Percentiles rank a stretch among this genome's conserved stretches.
Evolutionary conservation across 2,888 invertebrate species (phyloP).

Genomic region (Invenusta paracnida): DNA sequence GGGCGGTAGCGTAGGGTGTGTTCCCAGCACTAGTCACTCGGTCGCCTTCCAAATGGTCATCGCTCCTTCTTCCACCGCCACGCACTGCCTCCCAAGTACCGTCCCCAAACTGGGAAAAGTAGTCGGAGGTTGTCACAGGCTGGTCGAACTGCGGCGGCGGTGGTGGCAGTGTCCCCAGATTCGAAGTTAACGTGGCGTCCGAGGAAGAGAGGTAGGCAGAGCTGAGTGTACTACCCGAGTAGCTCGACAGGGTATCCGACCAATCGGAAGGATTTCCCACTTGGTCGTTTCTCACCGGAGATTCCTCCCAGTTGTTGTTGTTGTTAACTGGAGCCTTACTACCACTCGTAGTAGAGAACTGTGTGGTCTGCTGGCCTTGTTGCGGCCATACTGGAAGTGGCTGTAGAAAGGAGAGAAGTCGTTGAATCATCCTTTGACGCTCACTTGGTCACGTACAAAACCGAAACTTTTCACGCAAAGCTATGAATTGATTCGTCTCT

Average conservation of each 20-base stretch:
- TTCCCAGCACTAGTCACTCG: not conserved
- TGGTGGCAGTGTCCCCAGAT: not conserved
- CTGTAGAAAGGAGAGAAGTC: too few species aligned
- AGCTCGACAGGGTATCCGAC: not conserved
- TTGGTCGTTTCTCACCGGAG: too few species aligned
- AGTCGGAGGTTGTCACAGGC: not conserved
- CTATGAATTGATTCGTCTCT: too few species aligned
- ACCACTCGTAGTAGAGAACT: not conserved
- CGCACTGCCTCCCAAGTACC: not conserved
- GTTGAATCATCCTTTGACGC: too few species aligned
- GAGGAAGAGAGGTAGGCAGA: not conserved
- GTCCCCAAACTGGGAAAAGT: not conserved
- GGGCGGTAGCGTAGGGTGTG: not conserved
- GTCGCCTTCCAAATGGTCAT: too few species aligned
- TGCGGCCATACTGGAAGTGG: too few species aligned
- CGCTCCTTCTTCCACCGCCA: too few species aligned
- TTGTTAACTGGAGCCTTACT: not conserved
- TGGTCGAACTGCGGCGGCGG: not conserved
- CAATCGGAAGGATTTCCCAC: too few species aligned
- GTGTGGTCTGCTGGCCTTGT: too few species aligned
- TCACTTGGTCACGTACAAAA: too few species aligned
- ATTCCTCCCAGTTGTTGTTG: not conserved
- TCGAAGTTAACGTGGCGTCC: not conserved
- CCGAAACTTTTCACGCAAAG: too few species aligned
- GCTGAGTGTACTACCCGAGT: not conserved